Evolutionary conservation across 2,113 vertebrate genomes (phyloP).

Genomic region (Scalopus aquaticus): DNA sequence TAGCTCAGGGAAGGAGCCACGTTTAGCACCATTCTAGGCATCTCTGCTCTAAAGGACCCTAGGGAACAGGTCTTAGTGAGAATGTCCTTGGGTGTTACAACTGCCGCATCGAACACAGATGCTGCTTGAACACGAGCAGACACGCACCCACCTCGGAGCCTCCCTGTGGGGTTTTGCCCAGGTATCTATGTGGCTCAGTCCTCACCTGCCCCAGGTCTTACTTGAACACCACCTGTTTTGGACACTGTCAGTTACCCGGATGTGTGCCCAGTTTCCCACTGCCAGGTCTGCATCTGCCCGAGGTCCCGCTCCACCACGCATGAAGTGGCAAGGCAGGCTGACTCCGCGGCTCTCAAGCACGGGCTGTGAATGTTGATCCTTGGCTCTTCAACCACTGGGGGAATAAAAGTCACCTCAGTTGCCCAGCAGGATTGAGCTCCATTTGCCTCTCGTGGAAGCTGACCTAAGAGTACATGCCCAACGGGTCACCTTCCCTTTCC

Average conservation of each 20-base stretch:
- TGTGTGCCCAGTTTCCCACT: not conserved
- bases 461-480: not conserved
- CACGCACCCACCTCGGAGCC: not conserved
- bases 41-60: not conserved
- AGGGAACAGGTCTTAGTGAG: not conserved
- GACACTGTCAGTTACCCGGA: not conserved
- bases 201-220: not conserved
- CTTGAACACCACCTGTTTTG: not conserved
- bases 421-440: not conserved
- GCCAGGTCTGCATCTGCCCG: not conserved
- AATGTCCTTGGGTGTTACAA: not conserved
- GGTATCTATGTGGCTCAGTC: not conserved
- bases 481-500: not conserved
- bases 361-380: not conserved
- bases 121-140: not conserved
- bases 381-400: not conserved
- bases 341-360: no score
- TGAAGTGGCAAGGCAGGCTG: not conserved
- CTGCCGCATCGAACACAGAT: no score
- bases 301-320: not conserved
- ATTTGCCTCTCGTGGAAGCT: not conserved
- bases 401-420: rapidly evolving
- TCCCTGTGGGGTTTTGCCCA: not conserved
- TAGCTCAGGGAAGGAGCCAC: not conserved
- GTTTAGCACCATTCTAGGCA: not conserved